Conservation (phyloP, 2,113 vertebrate species). For the Callionymus lyra region DNA sequence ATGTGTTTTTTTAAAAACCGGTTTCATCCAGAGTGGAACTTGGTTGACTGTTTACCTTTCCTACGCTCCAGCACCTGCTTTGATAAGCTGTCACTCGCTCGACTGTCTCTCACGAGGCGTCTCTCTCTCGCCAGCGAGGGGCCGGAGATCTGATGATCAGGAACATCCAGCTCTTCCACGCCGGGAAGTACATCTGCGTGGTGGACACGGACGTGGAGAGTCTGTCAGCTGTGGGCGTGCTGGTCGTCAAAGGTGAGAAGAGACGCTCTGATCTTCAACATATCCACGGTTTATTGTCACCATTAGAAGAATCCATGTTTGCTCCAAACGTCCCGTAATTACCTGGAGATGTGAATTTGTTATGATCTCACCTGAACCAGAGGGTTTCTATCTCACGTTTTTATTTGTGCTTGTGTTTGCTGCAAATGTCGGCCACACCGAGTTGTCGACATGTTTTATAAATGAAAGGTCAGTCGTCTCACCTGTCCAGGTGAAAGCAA, state of each 20-base stretch:
- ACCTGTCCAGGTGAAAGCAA: too few species aligned
- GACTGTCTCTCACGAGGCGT: conserved; percentile 51
- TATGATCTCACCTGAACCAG: too few species aligned
- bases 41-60: not conserved
- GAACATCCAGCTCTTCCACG: conserved; percentile 85
- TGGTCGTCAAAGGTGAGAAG: conserved; percentile 85
- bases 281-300: too few species aligned
- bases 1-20: not conserved
- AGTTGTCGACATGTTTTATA: too few species aligned
- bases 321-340: too few species aligned
- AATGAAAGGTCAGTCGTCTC: too few species aligned
- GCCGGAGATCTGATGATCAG: conserved; percentile 90
- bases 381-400: too few species aligned
- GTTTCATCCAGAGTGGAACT: not conserved
- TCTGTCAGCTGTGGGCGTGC: conserved; percentile 77
- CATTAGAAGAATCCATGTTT: too few species aligned
- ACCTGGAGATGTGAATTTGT: too few species aligned
- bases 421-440: too few species aligned
- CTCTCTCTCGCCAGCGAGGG: conserved; percentile 65
- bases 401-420: too few species aligned
- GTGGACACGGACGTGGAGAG: conserved; percentile 86
- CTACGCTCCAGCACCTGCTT: conserved; percentile 37
- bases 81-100: conserved; percentile 50
- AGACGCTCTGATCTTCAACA: too few species aligned
- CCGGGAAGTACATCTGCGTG: conserved; percentile 83